Evolutionary conservation across 2,888 invertebrate genomes (phyloP).

Genomic region (Marasmarcha lunaedactyla): DNA sequence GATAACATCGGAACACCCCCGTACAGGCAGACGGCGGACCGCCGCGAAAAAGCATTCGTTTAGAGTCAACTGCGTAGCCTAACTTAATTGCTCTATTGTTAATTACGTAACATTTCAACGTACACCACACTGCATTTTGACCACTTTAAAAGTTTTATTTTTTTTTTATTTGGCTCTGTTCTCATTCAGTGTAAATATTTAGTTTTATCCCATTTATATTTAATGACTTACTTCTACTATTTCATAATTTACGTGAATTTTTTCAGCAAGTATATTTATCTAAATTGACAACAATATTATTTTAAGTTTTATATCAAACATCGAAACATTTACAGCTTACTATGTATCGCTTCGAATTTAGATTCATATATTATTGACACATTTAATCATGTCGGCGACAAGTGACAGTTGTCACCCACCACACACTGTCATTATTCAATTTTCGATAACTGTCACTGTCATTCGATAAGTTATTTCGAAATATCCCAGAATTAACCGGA

Average conservation of each 20-base stretch:
- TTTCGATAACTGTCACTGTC: not conserved
- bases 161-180: no score
- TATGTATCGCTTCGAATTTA: no score
- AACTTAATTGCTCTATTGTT: conserved; percentile 69
- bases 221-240: no score
- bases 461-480: no score
- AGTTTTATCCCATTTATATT: no score
- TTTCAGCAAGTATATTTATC: no score
- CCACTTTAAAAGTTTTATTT: conserved; percentile 41
- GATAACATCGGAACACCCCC: not conserved
- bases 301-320: no score
- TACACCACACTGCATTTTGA: conserved; percentile 41
- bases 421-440: conserved; percentile 1
- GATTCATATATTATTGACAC: not conserved
- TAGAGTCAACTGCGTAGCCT: conserved; percentile 43
- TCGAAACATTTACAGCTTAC: no score
- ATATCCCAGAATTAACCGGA: no score
- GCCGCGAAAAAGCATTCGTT: conserved; percentile 49
- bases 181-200: no score
- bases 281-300: no score
- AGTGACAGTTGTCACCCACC: not conserved
- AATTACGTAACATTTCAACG: conserved; percentile 64
- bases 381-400: not conserved
- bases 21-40: conserved; percentile 14
- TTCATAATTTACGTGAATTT: no score